A percentile compares a stretch with the other conserved stretches of the same genome.
Conservation (phyloP, 1,140 invertebrate species). For the Tenebrio molitor region DNA sequence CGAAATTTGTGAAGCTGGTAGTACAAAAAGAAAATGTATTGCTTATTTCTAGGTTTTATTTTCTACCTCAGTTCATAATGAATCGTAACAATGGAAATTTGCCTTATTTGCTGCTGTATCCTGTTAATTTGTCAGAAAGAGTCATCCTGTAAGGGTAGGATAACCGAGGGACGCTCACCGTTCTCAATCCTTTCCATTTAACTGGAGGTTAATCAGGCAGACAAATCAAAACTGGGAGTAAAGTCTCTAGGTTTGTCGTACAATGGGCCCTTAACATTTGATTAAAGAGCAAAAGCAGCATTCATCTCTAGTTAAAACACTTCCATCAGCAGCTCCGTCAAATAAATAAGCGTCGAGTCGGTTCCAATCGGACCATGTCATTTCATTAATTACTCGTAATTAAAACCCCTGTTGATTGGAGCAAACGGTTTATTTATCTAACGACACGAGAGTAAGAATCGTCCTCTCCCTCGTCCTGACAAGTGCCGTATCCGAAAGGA, state of each 20-base stretch:
- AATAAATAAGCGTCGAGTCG: conserved; percentile 35
- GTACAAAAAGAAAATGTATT: too few species aligned
- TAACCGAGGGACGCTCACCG: conserved; percentile 1
- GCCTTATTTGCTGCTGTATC: not conserved
- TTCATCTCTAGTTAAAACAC: conserved; percentile 34
- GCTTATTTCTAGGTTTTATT: too few species aligned
- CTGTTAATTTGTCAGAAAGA: conserved; percentile 9
- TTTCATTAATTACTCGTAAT: conserved; percentile 56
- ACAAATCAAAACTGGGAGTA: conserved; percentile 17
- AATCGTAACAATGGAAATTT: too few species aligned
- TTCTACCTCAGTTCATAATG: too few species aligned
- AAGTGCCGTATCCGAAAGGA: conserved; percentile 21
- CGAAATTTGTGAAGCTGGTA: too few species aligned
- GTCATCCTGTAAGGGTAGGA: not conserved
- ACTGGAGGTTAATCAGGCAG: conserved; percentile 31
- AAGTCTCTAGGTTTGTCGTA: conserved; percentile 15
- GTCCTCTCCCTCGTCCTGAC: conserved; percentile 26
- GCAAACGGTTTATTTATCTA: conserved; percentile 51
- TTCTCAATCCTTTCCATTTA: conserved; percentile 30
- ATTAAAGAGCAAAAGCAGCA: conserved; percentile 35
- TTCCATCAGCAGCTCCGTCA: conserved; percentile 8
- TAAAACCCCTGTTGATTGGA: conserved; percentile 54
- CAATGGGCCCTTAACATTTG: conserved; percentile 30
- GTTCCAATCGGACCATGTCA: conserved; percentile 47
- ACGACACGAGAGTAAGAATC: conserved; percentile 46